Base-by-base conservation (phyloP, 2,888 invertebrate species). In the Ischnus inquisitorius region DNA sequence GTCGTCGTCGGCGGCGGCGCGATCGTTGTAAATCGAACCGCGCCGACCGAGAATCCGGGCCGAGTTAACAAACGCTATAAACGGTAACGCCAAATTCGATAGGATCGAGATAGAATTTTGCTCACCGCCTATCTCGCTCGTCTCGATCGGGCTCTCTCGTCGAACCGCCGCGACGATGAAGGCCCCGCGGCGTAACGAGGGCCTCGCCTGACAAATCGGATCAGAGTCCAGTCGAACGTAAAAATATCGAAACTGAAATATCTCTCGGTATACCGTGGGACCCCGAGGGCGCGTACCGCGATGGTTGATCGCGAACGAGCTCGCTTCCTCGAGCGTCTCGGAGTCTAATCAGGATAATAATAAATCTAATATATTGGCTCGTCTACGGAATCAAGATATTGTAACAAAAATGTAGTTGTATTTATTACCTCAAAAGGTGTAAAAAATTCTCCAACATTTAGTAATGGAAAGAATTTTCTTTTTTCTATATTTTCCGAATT, bases 191-290 rank as follows among this genome's bases (percentile, higher is more conserved):
- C 77, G 82, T 86, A 85, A 84, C 85, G 82, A 87, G 80, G 67
- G 83, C 57, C 65, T 82, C 83, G 80, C 46, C 85, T 85, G 84
- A 87, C 86, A 86, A 87, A 87, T 87, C 86, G 86, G 86, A 87
- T 87, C 86, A 86, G 87, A 68, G 82, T 83, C 85, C 86, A 85
- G 75, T 85, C 82, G 65, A 83, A 83, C 79, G 87, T 76, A 85
- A 87, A 85, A 85, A 84, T 83, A 81, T 84, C 74, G 68, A 74
- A 74, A 39, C 74, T 64, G 69, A 34, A 75, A 78, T 84, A 84
- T 74, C 41, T 77, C 65, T 25, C 68, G 68, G 46, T 25, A 34
- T 34, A 34, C 34, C 62, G 34, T 62, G 28, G 46, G 12, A 12
- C 46, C 77, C 64, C 34, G 67, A 48, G 74, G 80, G 69, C 34